Evolutionary conservation across 2,888 invertebrate species (phyloP).

Genomic region (Scrobipalpa costella): DNA sequence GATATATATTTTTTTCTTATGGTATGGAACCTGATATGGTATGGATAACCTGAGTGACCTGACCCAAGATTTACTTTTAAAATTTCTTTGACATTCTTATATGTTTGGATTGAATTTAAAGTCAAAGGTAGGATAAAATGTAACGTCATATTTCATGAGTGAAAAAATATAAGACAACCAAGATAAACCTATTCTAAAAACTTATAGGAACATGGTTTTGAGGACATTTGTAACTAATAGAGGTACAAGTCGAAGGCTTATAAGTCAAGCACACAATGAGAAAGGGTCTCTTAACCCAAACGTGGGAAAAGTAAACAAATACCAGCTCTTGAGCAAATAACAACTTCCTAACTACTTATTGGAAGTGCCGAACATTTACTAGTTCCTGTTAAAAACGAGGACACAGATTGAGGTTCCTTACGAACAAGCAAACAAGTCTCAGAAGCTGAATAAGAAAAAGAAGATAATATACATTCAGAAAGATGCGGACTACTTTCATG

Average conservation of each 20-base stretch:
- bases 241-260: conserved; percentile 9
- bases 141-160: too few relatives aligned
- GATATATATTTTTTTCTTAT: too few relatives aligned
- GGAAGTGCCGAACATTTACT: conserved; percentile 28
- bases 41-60: too few relatives aligned
- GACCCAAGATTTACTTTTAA: not conserved
- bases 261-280: conserved; percentile 37
- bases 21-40: too few relatives aligned
- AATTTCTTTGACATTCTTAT: too few relatives aligned
- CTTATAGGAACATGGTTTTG: too few relatives aligned
- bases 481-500: not conserved
- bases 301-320: conserved; percentile 62
- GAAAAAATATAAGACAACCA: too few relatives aligned
- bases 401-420: not conserved
- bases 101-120: too few relatives aligned
- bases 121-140: too few relatives aligned
- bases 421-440: not conserved
- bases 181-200: too few relatives aligned
- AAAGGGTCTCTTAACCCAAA: conserved; percentile 46
- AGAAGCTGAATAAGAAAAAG: too few relatives aligned
- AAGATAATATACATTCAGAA: not conserved
- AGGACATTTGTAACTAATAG: not conserved
- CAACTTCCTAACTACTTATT: conserved; percentile 47
- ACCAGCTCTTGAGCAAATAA: conserved; percentile 44
- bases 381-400: conserved; percentile 26